Percentiles rank a stretch among this genome's conserved stretches.
phyloP scores from a whole-genome alignment of 2,888 invertebrate species.

The Thereva nobilitata region DNA sequence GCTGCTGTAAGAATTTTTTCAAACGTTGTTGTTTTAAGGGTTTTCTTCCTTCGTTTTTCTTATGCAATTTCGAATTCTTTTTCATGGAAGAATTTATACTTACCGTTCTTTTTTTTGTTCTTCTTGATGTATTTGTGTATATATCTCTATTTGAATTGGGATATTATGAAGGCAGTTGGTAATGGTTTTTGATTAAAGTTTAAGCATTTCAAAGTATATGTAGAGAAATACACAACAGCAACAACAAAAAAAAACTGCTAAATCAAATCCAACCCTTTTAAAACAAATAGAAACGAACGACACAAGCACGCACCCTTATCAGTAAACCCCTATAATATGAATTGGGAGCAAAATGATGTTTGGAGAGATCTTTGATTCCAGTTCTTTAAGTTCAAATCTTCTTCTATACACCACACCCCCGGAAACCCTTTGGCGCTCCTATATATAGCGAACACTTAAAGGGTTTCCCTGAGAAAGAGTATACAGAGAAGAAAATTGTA shows the following conservation, averaged over 20 bases:
- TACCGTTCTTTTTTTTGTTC: too few species aligned
- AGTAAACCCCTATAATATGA: conserved; percentile 30
- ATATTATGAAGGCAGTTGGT: too few species aligned
- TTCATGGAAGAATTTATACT: too few species aligned
- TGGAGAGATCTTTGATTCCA: conserved; percentile 28
- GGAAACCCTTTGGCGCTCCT: conserved; percentile 1
- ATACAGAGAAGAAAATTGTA: conserved; percentile 6
- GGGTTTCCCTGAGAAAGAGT: conserved; percentile 23
- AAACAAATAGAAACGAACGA: conserved; percentile 30
- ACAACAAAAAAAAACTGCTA: conserved; percentile 29
- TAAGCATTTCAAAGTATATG: too few species aligned
- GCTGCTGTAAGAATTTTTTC: too few species aligned
- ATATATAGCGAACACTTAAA: conserved; percentile 22
- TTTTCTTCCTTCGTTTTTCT: too few species aligned
- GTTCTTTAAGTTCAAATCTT: conserved; percentile 28
- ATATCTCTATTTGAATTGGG: too few species aligned
- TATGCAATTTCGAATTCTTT: too few species aligned
- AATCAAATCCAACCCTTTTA: conserved; percentile 33
- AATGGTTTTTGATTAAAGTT: too few species aligned
- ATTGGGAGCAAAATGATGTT: conserved; percentile 26
- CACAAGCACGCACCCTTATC: conserved; percentile 33
- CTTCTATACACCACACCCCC: conserved; percentile 19
- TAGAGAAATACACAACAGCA: too few species aligned
- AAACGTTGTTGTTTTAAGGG: too few species aligned
- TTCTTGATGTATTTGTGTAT: too few species aligned